phyloP scores from a whole-genome alignment of 1,140 invertebrate genomes.

The Calycopis cecrops region DNA sequence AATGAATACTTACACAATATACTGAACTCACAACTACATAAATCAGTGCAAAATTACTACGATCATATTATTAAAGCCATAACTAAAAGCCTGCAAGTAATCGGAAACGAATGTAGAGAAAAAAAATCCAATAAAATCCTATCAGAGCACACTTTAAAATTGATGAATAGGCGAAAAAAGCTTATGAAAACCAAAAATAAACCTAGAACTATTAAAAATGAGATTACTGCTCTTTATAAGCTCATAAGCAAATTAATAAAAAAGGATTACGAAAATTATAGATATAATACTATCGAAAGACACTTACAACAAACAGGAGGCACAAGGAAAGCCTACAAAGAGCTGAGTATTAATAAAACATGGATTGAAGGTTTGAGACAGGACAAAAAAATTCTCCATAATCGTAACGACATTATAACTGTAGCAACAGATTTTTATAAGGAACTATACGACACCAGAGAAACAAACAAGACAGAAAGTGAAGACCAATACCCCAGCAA shows the following conservation, averaged over 20 bases:
- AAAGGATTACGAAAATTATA: constrained; percentile 21
- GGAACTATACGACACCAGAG: no score
- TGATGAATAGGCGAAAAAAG: neutral
- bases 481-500: no score
- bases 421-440: no score
- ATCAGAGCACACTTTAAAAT: neutral
- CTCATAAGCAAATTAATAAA: constrained; percentile 8
- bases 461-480: no score
- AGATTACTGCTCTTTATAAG: neutral
- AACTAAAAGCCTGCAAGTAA: neutral
- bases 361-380: no score
- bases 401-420: no score
- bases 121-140: constrained; percentile 1
- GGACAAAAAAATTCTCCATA: no score
- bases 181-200: neutral
- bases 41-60: constrained; percentile 8
- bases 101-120: neutral
- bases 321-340: neutral
- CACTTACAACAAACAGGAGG: constrained; percentile 21
- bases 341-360: neutral
- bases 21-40: neutral
- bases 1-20: no score
- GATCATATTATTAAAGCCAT: neutral
- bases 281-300: constrained; percentile 24
- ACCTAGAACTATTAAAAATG: neutral